Percentiles rank a stretch among this genome's conserved stretches.
These are phyloP conservation scores for Channa striata DNA, from an alignment of 2,797 vertebrate species.

Conservation along the genomic window DNA sequence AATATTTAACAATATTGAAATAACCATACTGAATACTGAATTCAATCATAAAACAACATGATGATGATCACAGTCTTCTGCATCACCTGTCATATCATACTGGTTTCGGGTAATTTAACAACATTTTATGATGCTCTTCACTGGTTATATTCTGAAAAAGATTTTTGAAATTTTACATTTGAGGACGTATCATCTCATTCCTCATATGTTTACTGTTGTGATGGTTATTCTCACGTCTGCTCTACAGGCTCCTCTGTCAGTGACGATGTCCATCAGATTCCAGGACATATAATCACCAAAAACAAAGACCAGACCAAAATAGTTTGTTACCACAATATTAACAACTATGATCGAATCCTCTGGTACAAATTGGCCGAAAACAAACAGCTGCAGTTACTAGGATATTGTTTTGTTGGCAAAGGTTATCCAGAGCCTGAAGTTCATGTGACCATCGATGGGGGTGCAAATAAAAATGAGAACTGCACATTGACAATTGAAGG, in stretches of 20 bases:
- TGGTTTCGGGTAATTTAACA: slow-evolving; percentile 13
- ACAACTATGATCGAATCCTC: slow-evolving; percentile 21
- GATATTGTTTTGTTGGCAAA: slow-evolving; percentile 14
- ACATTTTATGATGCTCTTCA: no score
- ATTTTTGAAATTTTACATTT: no score
- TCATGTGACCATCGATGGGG: slow-evolving; percentile 17
- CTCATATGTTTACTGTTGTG: background rate
- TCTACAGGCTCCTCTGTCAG: slow-evolving; percentile 37
- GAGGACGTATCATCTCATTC: background rate
- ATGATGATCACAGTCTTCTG: slow-evolving; percentile 20
- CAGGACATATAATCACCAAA: slow-evolving; percentile 20
- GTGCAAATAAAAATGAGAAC: slow-evolving; percentile 12
- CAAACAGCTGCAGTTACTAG: slow-evolving; percentile 45
- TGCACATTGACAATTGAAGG: slow-evolving; percentile 36
- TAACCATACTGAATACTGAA: background rate
- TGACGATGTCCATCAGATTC: slow-evolving; percentile 50
- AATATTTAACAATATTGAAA: background rate
- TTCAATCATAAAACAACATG: background rate
- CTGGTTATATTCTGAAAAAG: no score
- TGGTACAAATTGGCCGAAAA: slow-evolving; percentile 65
- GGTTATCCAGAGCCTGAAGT: background rate
- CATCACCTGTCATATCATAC: background rate
- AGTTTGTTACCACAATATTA: slow-evolving; percentile 49
- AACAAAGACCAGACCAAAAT: slow-evolving; percentile 14
- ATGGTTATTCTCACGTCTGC: background rate